Evolutionary conservation across 2,113 vertebrate genomes (phyloP).

Genomic region (Trochalopteron elliotii): DNA sequence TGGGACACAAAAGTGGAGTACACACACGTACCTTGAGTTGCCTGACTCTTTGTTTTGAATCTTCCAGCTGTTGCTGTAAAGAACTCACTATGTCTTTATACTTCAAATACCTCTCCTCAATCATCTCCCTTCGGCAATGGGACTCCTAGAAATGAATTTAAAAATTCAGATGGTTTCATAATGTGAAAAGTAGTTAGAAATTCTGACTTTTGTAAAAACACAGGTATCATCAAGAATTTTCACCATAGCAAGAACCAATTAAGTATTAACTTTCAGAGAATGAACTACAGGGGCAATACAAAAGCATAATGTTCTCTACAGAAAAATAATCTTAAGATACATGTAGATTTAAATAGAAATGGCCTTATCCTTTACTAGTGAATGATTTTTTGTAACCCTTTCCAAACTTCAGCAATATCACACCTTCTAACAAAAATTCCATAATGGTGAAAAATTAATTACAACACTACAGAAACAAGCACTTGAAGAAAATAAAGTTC

Average conservation of each 20-base stretch:
- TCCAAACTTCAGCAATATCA: neutral
- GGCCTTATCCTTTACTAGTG: neutral
- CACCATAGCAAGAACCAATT: neutral
- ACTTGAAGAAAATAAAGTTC: neutral
- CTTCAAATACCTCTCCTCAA: slow-evolving; percentile 78
- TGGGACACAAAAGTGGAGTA: neutral
- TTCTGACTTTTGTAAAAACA: neutral
- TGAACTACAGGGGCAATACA: neutral
- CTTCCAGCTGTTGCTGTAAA: slow-evolving; percentile 82
- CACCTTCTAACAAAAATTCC: neutral
- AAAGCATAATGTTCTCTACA: neutral
- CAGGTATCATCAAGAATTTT: neutral
- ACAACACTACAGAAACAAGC: neutral
- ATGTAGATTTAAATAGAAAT: neutral
- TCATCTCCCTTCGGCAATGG: slow-evolving; percentile 73
- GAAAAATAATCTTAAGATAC: neutral
- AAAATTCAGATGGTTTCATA: neutral
- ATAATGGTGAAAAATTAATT: neutral
- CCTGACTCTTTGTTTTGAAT: slow-evolving; percentile 78
- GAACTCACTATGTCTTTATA: slow-evolving; percentile 83
- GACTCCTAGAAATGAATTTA: slow-evolving; percentile 76
- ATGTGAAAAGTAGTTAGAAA: neutral
- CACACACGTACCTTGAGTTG: slow-evolving; percentile 76
- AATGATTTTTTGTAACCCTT: neutral
- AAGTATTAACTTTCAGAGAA: neutral